Evolutionary conservation across 2,113 vertebrate species (phyloP).

Genomic region (Syngnathus typhle): DNA sequence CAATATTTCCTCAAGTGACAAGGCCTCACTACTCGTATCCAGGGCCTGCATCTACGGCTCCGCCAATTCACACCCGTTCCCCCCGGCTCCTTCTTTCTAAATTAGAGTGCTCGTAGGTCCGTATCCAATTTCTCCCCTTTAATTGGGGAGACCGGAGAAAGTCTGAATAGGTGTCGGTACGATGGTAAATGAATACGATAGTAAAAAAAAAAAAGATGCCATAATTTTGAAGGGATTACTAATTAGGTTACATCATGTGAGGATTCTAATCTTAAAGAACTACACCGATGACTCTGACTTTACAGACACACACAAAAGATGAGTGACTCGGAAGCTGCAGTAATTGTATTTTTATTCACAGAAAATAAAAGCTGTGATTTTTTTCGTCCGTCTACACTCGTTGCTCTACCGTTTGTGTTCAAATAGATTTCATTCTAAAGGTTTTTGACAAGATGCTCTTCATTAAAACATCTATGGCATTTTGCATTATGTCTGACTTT

Average conservation of each 20-base stretch:
- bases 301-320: no score
- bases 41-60: slow-evolving; percentile 33
- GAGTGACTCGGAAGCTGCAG: no score
- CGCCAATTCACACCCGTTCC: slow-evolving; percentile 10
- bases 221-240: slow-evolving; percentile 54
- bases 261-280: neutral
- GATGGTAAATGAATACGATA: slow-evolving; percentile 11
- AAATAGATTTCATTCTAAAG: no score
- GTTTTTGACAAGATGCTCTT: no score
- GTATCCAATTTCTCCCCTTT: slow-evolving; percentile 68
- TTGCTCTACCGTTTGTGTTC: no score
- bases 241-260: slow-evolving; percentile 53
- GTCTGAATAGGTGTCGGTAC: slow-evolving; percentile 31
- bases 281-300: neutral
- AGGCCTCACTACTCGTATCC: slow-evolving; percentile 35
- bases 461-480: no score
- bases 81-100: slow-evolving; percentile 11
- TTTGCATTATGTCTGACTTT: no score
- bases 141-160: slow-evolving; percentile 58
- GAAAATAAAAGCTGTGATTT: no score
- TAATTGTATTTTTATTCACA: no score
- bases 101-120: slow-evolving; percentile 60
- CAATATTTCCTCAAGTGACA: slow-evolving; percentile 33
- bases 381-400: no score
- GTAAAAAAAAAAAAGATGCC: slow-evolving; percentile 30